Base-by-base conservation (phyloP, 2,113 vertebrate genomes). In the Xiphophorus maculatus region DNA sequence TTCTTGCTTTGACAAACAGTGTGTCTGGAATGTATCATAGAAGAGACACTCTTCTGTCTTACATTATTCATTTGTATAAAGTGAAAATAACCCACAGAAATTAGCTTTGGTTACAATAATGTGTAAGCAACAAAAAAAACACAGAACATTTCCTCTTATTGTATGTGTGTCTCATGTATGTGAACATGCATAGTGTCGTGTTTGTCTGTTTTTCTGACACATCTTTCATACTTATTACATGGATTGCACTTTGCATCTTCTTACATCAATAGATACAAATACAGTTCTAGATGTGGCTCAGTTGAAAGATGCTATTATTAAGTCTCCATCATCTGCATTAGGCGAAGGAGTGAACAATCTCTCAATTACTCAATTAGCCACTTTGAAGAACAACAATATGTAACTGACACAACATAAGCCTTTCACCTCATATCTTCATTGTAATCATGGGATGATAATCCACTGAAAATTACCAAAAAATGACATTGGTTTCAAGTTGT, bases 1-100 rank as follows among this genome's bases (percentile, higher is more conserved):
- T 82, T 82, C 73, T 65, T 62, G 71, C 81, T 81, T 84, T 84
- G 74, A 80, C 73, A 77, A 64, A 37, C 54, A 70, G 6, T 61
- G 13, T n/a, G 44, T 69, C 33, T 42, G 5, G n/a, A 76, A 74
- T 37, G 69, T 73, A 28, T 61, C 44, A 66, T 22, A 0, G 1
- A 69, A 61, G 32, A 64, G 32, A 66, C 29, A 71, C 42, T 62
- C 63, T 48, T 79, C 44, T 8, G 25, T n/a, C 67, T 63, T 37
- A 62, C 8, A 48, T 54, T 42, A 7, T 13, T 70, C 63, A 4
- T 67, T 27, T 54, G 22, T 58, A 61, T 33, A 11, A 27, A 3
- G 22, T 42, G 74, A 17, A 77, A 74, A 74, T 69, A 73, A 40
- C 63, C 17, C 25, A 44, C 27, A 42, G 44, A 63, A 15, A 37